phyloP scores from a whole-genome alignment of 2,888 invertebrate species.

The Phanerotoma sp. region DNA sequence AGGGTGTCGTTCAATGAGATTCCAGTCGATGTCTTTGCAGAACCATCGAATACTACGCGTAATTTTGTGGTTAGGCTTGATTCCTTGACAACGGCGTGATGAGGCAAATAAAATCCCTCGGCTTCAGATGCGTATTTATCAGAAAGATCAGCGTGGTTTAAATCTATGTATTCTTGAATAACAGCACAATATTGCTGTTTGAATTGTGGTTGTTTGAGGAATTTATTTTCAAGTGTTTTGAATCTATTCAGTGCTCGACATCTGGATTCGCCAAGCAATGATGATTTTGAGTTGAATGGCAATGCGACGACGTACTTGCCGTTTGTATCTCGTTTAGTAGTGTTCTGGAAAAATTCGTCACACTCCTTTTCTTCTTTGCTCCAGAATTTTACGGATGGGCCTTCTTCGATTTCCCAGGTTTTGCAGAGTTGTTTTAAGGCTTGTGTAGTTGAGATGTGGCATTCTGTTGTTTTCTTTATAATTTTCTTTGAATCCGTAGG shows the following conservation, averaged over 20 bases:
- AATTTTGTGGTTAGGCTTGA: slow-evolving; percentile 20
- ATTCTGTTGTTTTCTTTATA: neutral
- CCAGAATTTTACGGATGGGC: neutral
- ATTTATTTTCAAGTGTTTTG: slow-evolving; percentile 13
- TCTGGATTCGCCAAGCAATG: slow-evolving; percentile 10
- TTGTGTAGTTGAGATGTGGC: neutral
- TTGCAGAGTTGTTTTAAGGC: neutral
- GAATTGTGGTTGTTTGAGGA: slow-evolving; percentile 16
- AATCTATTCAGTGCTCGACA: slow-evolving; percentile 17
- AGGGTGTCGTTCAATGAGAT: slow-evolving; percentile 25
- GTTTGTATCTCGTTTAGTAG: neutral
- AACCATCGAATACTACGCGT: slow-evolving; percentile 22
- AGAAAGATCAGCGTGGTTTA: slow-evolving; percentile 12
- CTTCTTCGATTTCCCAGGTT: slow-evolving; percentile 2
- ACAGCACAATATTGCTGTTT: slow-evolving; percentile 11
- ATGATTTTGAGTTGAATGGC: slow-evolving; percentile 21
- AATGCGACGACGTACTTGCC: slow-evolving; percentile 25
- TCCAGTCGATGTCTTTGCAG: slow-evolving; percentile 17
- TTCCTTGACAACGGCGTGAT: slow-evolving; percentile 27
- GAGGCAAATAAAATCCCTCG: slow-evolving; percentile 28
- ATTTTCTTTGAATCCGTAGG: neutral
- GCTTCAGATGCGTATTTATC: neutral
- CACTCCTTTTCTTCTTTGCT: slow-evolving; percentile 6
- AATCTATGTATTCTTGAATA: slow-evolving; percentile 19
- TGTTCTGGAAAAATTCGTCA: slow-evolving; percentile 16